These are phyloP conservation scores for Phataginus tricuspis DNA, from an alignment of 2,797 vertebrate species.

Conservation along the genomic window DNA sequence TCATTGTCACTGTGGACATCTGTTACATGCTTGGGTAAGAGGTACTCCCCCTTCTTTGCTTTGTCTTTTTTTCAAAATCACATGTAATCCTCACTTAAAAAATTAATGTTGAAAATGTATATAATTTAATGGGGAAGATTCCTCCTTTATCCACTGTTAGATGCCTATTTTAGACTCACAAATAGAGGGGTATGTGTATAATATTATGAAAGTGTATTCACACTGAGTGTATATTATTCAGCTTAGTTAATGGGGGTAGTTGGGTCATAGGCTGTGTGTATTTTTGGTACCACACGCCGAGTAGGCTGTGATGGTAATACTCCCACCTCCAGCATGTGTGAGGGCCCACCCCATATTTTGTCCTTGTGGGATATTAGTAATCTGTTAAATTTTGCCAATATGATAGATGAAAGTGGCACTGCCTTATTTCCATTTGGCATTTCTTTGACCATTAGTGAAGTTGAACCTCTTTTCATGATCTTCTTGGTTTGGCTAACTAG, in stretches of 20 bases:
- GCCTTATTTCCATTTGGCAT: neutral
- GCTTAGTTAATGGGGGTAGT: neutral
- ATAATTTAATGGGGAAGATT: neutral
- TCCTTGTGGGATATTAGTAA: neutral
- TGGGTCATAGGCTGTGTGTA: neutral
- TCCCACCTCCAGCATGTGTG: neutral
- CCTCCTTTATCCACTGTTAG: neutral
- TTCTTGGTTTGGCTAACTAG: neutral
- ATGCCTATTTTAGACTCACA: neutral
- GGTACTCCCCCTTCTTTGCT: neutral
- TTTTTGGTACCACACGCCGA: neutral
- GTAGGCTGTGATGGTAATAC: rapidly evolving
- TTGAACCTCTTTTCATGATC: neutral
- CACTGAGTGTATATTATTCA: neutral
- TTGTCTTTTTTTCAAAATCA: neutral
- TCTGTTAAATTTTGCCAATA: neutral
- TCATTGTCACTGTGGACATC: neutral
- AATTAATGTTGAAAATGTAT: neutral
- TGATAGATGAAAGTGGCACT: neutral
- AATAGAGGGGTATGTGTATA: neutral
- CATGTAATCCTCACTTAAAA: neutral
- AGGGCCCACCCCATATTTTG: neutral
- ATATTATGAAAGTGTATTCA: neutral
- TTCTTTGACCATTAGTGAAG: neutral
- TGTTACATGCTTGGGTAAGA: neutral